Conservation (phyloP, 2,888 invertebrate species). For the Nesidiocoris tenuis region DNA sequence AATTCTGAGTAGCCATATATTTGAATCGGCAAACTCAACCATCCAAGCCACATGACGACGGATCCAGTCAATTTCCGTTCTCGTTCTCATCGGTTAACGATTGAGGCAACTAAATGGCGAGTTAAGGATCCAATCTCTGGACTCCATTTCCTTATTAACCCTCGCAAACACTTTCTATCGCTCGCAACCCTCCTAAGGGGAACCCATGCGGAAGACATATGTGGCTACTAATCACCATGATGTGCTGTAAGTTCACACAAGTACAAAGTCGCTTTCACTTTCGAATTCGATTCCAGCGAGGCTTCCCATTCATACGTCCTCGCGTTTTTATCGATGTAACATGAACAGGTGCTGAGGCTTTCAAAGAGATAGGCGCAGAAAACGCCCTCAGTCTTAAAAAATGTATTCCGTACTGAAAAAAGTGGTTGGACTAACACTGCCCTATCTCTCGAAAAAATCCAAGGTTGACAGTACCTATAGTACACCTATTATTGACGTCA, state of each 20-base stretch:
- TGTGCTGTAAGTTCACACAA: constrained; percentile 35
- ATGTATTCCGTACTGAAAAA: too few species aligned
- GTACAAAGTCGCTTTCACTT: constrained; percentile 3
- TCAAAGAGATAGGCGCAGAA: constrained; percentile 14
- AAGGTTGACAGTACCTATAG: too few species aligned
- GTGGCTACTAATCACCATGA: constrained; percentile 30
- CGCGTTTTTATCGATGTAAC: constrained; percentile 34
- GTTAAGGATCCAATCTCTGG: constrained; percentile 34
- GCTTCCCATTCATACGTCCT: neutral
- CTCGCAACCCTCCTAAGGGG: neutral
- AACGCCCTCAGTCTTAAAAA: constrained; percentile 8
- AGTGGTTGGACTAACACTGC: too few species aligned
- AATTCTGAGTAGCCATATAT: too few species aligned
- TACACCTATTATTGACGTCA: too few species aligned
- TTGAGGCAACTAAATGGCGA: neutral
- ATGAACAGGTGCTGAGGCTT: constrained; percentile 18
- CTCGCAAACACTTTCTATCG: neutral
- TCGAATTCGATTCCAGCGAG: neutral
- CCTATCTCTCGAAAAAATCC: too few species aligned
- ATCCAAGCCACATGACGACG: too few species aligned
- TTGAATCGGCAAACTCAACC: too few species aligned
- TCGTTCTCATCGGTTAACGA: neutral
- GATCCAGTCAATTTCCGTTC: too few species aligned
- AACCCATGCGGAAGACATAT: constrained; percentile 29
- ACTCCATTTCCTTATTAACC: constrained; percentile 38